Evolutionary conservation across 2,797 vertebrate genomes (phyloP), one percentile per base, ranked within the genome.

Genomic region (Hoplostethus mediterraneus): DNA sequence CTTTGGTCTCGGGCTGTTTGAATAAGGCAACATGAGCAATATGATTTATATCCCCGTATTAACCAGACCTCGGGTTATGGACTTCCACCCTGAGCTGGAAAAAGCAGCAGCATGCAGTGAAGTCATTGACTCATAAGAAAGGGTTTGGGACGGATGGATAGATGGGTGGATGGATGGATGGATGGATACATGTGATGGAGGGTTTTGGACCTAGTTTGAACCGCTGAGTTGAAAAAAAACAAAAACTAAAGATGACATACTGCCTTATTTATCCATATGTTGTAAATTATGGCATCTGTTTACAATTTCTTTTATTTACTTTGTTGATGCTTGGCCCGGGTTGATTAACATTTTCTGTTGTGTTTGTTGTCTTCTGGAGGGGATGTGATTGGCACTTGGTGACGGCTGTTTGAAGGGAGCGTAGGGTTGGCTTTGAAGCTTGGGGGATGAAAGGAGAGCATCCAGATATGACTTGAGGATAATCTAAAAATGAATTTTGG

Each of bases 271-370:
- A 78, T 91, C 89, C 92, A 92, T 79, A 89, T 94, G 94, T 71
- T 90, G 66, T 73, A 76, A 80, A 94, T 93, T 69, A 91, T 70
- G n/a, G 69, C 92, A 94, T 93, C 85, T 95, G 94, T 90, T 93
- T 91, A 90, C 86, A 71, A 82, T 94, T 89, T 85, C 77, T 91
- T 90, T 87, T 90, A 89, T 92, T 94, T 93, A 92, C 92, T 92
- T 88, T 93, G 90, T 89, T 89, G 86, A 91, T 87, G 84, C 78
- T 77, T 13, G 85, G 84, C 80, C 78, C 48, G 74, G 79, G 54
- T 73, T 90, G 89, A 94, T 93, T 88, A 89, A 86, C 91, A 90
- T 93, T 92, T 92, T 92, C 85, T 89, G 82, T 79, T 57, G 82
- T 86, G 90, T 91, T 93, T 92, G 92, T 92, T 90, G 90, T 91